Conservation (phyloP, 2,797 vertebrate species). For the Meda fulgida region DNA sequence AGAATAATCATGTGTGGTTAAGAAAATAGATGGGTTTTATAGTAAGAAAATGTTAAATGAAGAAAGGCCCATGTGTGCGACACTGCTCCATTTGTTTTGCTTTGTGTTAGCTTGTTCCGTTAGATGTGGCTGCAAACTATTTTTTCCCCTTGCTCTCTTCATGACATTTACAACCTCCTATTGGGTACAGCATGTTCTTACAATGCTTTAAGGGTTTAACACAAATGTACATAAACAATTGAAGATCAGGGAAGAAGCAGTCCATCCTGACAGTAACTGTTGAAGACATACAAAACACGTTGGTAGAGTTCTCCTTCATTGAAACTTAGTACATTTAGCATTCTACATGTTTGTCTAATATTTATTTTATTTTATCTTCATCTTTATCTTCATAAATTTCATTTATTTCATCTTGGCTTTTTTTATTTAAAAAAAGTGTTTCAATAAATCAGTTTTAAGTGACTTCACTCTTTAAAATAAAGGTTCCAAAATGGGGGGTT, state of each 20-base stretch:
- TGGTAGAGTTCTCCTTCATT: neutral
- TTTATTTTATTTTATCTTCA: too few relatives aligned
- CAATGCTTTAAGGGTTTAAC: constrained; percentile 20
- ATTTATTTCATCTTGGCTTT: too few relatives aligned
- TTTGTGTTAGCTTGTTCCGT: constrained; percentile 12
- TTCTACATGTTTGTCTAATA: neutral
- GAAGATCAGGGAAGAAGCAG: neutral
- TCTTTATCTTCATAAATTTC: too few relatives aligned
- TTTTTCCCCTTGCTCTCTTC: neutral
- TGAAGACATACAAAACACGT: neutral
- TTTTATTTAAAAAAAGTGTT: too few relatives aligned
- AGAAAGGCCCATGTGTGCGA: constrained; percentile 12
- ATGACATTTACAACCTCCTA: constrained; percentile 15
- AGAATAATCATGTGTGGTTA: constrained; percentile 17
- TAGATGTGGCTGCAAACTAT: constrained; percentile 25
- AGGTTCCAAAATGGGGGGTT: too few relatives aligned
- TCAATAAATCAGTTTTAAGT: too few relatives aligned
- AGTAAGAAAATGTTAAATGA: neutral
- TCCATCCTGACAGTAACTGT: neutral
- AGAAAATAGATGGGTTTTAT: constrained; percentile 23
- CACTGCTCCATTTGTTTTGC: constrained; percentile 31
- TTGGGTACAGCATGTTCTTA: constrained; percentile 49
- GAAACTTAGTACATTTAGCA: neutral
- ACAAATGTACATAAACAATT: constrained; percentile 18
- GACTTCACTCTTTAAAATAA: too few relatives aligned